A percentile compares a stretch with the other conserved stretches of the same genome.
Conservation (phyloP, 2,797 vertebrate genomes). For the Etheostoma perlongum region DNA sequence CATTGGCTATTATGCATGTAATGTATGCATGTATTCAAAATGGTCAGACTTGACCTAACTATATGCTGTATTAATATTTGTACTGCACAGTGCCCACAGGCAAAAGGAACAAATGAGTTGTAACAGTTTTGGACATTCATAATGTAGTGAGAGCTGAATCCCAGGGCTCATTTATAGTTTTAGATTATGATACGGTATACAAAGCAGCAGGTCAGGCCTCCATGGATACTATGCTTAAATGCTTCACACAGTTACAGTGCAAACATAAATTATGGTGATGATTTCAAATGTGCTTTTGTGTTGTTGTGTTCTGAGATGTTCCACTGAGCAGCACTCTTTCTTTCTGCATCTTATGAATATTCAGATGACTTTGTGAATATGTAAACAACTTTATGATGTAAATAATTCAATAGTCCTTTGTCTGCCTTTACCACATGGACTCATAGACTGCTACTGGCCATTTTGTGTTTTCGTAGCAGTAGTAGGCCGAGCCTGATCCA, state of each 20-base stretch:
- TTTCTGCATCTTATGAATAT: slow-evolving; percentile 50
- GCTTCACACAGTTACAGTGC: background rate
- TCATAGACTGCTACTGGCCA: background rate
- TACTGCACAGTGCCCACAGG: background rate
- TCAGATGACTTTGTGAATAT: slow-evolving; percentile 59
- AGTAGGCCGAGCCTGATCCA: background rate
- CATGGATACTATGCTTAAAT: background rate
- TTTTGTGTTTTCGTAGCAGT: slow-evolving; percentile 15
- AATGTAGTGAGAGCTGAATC: slow-evolving; percentile 22
- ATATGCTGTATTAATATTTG: slow-evolving; percentile 34
- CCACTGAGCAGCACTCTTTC: slow-evolving; percentile 21
- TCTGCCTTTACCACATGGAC: slow-evolving; percentile 29
- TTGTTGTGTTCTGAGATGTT: background rate
- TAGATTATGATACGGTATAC: background rate
- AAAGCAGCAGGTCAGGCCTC: background rate
- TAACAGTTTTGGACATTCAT: slow-evolving; percentile 32
- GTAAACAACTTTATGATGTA: slow-evolving; percentile 48
- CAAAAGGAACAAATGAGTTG: slow-evolving; percentile 16
- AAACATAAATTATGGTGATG: slow-evolving; percentile 1
- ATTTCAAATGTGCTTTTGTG: background rate
- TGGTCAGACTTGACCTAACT: slow-evolving; percentile 23
- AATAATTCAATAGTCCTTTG: slow-evolving; percentile 64
- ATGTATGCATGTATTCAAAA: too few relatives aligned
- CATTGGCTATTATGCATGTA: slow-evolving; percentile 22
- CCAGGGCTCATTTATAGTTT: background rate